A percentile compares a stretch with the other conserved stretches of the same genome.
Evolutionary conservation across 2,113 vertebrate species (phyloP).

Genomic region (Melanocharis versteri): DNA sequence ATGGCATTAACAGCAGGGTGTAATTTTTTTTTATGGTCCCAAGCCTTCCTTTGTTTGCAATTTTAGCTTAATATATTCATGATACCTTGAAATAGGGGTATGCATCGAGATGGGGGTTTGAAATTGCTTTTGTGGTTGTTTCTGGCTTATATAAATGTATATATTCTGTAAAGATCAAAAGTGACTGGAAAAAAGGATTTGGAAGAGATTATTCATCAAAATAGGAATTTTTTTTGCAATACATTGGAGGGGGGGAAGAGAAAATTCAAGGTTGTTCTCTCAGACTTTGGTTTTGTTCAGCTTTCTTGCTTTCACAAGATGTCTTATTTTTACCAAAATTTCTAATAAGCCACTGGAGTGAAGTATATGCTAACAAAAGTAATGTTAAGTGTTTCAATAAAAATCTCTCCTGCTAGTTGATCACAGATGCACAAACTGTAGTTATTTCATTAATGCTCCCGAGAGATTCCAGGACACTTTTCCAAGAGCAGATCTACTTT

Average conservation of each 20-base stretch:
- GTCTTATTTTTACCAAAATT: not conserved
- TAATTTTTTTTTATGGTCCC: not conserved
- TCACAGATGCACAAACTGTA: not conserved
- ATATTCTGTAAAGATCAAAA: not conserved
- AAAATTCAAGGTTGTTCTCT: not conserved
- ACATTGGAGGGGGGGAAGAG: fast-evolving
- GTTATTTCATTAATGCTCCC: not conserved
- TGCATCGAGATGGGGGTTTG: fast-evolving
- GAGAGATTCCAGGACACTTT: not conserved
- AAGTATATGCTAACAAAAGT: not conserved
- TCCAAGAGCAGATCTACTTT: not conserved
- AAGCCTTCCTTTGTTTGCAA: not conserved
- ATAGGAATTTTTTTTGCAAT: not conserved
- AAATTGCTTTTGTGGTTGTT: not conserved
- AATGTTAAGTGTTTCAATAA: not conserved
- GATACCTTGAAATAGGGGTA: not conserved
- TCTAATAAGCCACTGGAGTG: not conserved
- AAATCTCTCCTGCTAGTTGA: not conserved
- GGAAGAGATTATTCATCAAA: not conserved
- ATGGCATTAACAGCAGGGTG: not conserved
- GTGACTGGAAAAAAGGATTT: not conserved
- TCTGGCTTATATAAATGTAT: not conserved
- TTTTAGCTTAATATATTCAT: not conserved
- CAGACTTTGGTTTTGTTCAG: not conserved
- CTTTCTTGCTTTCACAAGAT: not conserved